A percentile compares a stretch with the other conserved stretches of the same genome.
Evolutionary conservation across 2,797 vertebrate genomes (phyloP).

Genomic region (Mycteria americana): DNA sequence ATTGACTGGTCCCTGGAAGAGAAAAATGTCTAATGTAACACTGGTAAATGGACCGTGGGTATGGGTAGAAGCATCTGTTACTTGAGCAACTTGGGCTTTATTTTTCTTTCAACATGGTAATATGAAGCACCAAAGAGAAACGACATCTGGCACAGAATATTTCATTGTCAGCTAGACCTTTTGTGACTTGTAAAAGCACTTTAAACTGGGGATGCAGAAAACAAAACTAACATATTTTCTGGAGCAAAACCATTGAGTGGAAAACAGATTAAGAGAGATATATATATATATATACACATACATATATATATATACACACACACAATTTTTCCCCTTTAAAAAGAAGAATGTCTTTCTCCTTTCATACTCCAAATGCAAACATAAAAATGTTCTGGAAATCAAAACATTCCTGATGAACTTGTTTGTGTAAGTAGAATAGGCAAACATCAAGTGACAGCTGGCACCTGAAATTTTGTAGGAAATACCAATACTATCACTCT

Average conservation of each 20-base stretch:
- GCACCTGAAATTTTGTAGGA: conserved; percentile 19
- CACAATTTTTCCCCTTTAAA: neutral
- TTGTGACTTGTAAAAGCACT: conserved; percentile 1
- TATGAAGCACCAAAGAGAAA: neutral
- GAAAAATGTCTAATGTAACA: neutral
- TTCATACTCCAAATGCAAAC: neutral
- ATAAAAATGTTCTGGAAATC: neutral
- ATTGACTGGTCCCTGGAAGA: neutral
- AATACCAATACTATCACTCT: conserved; percentile 10
- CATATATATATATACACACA: too few species aligned
- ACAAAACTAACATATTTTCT: neutral
- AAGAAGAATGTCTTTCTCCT: neutral
- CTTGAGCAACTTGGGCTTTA: conserved; percentile 1
- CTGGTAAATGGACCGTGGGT: neutral
- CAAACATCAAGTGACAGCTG: conserved; percentile 30
- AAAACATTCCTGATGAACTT: neutral
- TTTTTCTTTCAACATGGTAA: conserved; percentile 2
- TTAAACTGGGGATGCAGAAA: neutral
- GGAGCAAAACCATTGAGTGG: neutral
- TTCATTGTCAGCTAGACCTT: conserved; percentile 14
- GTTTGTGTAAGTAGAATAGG: neutral
- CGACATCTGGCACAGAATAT: neutral
- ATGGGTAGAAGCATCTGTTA: conserved; percentile 31
- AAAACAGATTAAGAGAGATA: neutral
- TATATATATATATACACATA: too few species aligned